Conservation (phyloP, 2,113 vertebrate species). For the Onychorhynchus coronatus region DNA sequence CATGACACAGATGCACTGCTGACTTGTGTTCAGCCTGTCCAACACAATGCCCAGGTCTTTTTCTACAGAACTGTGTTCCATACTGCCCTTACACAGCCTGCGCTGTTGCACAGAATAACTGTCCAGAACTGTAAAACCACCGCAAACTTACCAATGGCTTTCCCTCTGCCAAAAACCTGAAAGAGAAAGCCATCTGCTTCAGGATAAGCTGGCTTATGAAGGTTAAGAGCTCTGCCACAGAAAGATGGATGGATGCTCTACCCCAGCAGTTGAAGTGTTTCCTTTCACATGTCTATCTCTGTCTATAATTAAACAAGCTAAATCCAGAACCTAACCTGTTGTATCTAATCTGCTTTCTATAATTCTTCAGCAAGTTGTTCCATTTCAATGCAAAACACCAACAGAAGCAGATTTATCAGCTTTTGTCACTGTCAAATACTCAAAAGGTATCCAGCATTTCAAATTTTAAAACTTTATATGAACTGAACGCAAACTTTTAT, state of each 20-base stretch:
- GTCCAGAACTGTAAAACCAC: background rate
- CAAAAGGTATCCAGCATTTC: background rate
- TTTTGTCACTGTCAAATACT: background rate
- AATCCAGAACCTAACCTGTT: background rate
- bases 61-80: background rate
- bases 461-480: background rate
- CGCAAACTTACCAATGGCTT: background rate
- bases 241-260: background rate
- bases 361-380: background rate
- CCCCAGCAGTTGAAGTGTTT: background rate
- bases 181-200: accelerated
- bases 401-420: background rate
- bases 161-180: background rate
- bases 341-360: background rate
- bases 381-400: background rate
- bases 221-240: background rate
- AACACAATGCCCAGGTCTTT: background rate
- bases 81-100: background rate
- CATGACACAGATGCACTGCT: background rate
- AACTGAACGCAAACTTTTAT: background rate
- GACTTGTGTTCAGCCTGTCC: background rate
- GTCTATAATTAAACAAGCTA: background rate
- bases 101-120: background rate
- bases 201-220: background rate
- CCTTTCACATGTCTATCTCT: background rate